Evolutionary conservation across 2,888 invertebrate genomes (phyloP), one percentile per base, ranked within the genome.

Genomic region (Sphecodes monilicornis): DNA sequence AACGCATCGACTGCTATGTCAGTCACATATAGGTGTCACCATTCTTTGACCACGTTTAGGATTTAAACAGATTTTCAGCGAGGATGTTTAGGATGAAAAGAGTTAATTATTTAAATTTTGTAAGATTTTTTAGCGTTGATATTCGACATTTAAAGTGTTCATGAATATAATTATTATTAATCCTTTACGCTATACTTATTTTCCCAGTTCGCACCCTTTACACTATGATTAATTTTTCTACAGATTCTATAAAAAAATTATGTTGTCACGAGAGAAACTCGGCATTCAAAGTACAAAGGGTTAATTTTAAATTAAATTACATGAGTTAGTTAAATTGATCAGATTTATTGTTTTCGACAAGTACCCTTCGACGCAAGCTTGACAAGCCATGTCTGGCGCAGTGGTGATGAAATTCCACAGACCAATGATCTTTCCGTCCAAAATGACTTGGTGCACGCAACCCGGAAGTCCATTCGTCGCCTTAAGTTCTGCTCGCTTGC

Each of bases 331-430:
- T 26, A 26, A 57, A 26, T 3, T 0, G 11, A 57, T 57, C 11
- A 26, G 11, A 29, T 29, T 29, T 16, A 10, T 54, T 46, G 66
- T 10, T 54, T 66, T 74, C 26, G 29, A 39, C 16, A 66, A 54
- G 89, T 92, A 97, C 97, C 98, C 97, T 92, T 97, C 97, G 71
- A 97, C 96, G 88, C 98, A 98, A 0, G 97, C 97, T 36, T 96
- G 96, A 91, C 98, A 98, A n/a, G 96, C 96, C 4, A 96, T 96
- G 3, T 95, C 95, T 5, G 96, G 96, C 1, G 96, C 96, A 76
- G 97, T 97, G 1, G 96, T 95, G 0, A 96, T 95, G 93, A 98
- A 99, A 95, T 98, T 98, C 98, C 98, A 99, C 16, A 99, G 95
- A 0, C 99, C 99, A 64, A 99, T 95, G 0, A 96, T 97, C 77